phyloP scores from a whole-genome alignment of 53 echinoderm and acorn worm species.

The Mesocentrotus franciscanus region DNA sequence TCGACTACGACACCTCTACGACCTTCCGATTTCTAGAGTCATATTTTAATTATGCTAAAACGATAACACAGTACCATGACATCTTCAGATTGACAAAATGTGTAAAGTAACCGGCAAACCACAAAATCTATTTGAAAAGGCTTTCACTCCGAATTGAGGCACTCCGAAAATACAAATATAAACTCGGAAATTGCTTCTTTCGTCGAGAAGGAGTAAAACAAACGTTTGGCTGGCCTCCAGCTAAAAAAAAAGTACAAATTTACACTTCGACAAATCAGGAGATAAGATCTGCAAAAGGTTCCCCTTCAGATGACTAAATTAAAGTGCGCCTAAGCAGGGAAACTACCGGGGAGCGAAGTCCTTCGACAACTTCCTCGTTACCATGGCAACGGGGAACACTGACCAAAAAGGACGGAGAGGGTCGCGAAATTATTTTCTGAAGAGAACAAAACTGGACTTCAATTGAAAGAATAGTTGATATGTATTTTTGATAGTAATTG shows the following conservation, averaged over 20 bases:
- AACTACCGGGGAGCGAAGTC: background rate
- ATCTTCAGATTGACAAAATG: no score
- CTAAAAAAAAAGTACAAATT: constrained; percentile 19
- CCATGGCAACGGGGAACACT: background rate
- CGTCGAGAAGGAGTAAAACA: background rate
- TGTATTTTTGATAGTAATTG: background rate
- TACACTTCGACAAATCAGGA: background rate
- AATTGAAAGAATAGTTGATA: background rate
- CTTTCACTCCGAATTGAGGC: no score
- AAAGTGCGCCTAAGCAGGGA: background rate
- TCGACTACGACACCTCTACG: no score
- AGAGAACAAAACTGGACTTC: background rate
- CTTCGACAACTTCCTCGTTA: background rate
- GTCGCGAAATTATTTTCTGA: background rate
- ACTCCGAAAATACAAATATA: background rate
- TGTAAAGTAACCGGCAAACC: no score
- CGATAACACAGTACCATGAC: no score
- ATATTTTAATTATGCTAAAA: no score
- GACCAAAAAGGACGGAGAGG: background rate
- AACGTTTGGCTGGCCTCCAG: background rate
- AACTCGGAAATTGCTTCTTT: background rate
- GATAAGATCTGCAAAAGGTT: background rate
- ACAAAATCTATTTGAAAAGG: no score
- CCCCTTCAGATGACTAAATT: background rate
- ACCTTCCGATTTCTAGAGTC: no score